Base-by-base conservation (phyloP, 2,797 vertebrate species). In the Trachops cirrhosus region DNA sequence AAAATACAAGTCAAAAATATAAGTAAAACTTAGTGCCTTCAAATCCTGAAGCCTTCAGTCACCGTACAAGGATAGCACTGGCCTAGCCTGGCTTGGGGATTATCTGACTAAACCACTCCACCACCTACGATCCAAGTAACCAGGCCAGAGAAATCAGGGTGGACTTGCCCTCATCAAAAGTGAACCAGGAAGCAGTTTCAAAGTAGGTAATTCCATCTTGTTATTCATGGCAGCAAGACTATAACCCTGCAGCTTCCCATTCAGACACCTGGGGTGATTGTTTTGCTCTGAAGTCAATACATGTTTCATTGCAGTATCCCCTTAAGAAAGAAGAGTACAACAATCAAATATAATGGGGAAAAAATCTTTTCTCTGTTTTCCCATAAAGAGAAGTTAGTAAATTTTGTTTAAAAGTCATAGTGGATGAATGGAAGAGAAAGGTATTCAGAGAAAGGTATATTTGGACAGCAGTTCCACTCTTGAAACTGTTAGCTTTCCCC, bases 271-370 rank as follows among this genome's bases (percentile, higher is more conserved):
- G 8, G 14, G 78, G 41, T 83, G 84, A 91, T 86, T 79, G 22
- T 46, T 87, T 73, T 88, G 59, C 90, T 88, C 74, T 86, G 86
- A 89, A 85, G 75, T 80, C 64, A 96, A 84, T 21, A 41, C 8
- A 29, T 52, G 22, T 79, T 90, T 93, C 48, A 71, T 34, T 83
- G 73, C 46, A 79, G 6, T 67, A 39, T 74, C 92, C 44, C 75
- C 44, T 90, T 95, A 89, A 95, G 78, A 94, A 93, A 86, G 57
- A 95, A 92, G 21, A 88, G 16, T 77, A 54, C 83, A 86, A 88
- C 80, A 34, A 75, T 91, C 86, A 92, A 79, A 83, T 71, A 64
- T 59, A 95, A 94, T 64, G 22, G 84, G 11, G 2, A 71, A 83
- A 83, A 88, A 86, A 92, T 70, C 24, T 93, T 64, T 82, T 88